phyloP scores from a whole-genome alignment of 2,888 invertebrate genomes.

The Cyclophora albipunctata region DNA sequence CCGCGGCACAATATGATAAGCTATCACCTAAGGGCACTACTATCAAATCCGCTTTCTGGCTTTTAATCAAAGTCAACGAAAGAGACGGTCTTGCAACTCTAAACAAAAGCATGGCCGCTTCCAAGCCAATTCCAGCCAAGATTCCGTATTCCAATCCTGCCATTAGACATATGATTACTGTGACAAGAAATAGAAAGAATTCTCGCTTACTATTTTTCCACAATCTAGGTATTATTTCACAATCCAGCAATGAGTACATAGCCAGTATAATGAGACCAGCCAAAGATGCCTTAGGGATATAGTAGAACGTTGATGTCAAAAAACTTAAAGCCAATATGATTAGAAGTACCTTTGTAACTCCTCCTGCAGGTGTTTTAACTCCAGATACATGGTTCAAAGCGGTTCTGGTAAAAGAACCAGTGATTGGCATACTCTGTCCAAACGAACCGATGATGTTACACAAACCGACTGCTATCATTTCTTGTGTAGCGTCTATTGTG shows the following conservation, averaged over 20 bases:
- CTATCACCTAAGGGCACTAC: conserved; percentile 43
- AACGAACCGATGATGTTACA: conserved; percentile 90
- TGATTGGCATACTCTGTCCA: conserved; percentile 89
- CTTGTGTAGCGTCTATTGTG: conserved; percentile 90
- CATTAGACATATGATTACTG: conserved; percentile 40
- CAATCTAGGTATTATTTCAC: conserved; percentile 74
- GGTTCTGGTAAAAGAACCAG: conserved; percentile 89
- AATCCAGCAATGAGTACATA: conserved; percentile 90
- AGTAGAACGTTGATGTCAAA: conserved; percentile 88
- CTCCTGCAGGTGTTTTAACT: conserved; percentile 88
- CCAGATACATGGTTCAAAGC: conserved; percentile 94
- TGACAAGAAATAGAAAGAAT: conserved; percentile 37
- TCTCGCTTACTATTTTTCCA: conserved; percentile 86
- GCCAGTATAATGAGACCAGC: conserved; percentile 93
- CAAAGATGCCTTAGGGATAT: conserved; percentile 89
- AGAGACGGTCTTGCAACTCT: conserved; percentile 48
- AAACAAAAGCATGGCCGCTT: conserved; percentile 49
- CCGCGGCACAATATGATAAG: conserved; percentile 56
- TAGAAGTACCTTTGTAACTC: conserved; percentile 82
- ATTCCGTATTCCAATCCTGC: conserved; percentile 61
- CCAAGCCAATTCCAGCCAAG: conserved; percentile 44
- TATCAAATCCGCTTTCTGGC: conserved; percentile 36
- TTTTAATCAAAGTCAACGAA: conserved; percentile 28
- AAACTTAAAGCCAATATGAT: conserved; percentile 86
- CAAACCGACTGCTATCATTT: conserved; percentile 91